Base-by-base conservation (phyloP, 2,113 vertebrate genomes). In the Anthoscopus minutus region DNA sequence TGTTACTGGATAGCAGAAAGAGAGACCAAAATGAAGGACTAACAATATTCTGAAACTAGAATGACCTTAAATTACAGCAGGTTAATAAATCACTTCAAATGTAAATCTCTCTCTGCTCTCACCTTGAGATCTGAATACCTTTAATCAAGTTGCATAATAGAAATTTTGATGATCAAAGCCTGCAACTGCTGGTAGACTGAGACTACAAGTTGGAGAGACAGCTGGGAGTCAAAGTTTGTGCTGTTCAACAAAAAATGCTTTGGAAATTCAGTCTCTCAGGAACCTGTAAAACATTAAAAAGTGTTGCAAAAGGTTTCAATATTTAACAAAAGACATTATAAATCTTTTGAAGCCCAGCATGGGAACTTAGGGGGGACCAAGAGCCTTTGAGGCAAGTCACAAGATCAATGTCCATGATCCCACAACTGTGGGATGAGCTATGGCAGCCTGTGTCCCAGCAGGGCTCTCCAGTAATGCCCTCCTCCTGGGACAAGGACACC, bases 1-100 rank as follows among this genome's bases (percentile, higher is more conserved):
- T 76, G 28, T 85, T 89, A 81, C 24, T 25, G 25, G 30, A 45
- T 60, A 88, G 47, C 8, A 72, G 79, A 84, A 94, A 92, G 74
- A 78, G 61, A 74, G 35, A 69, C 27, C n/a, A 19, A 92, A 88
- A 89, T 78, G 89, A 81, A 91, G 71, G 80, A 88, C 78, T 85
- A 85, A 94, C 77, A 89, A 83, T 53, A 80, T 73, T 71, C 89
- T 87, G 82, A 83, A 77, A 91, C 54, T 86, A 89, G 62, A 38
- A 81, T 89, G 91, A 91, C 90, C 90, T 92, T 93, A 83, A 94
- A 88, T 93, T 93, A 89, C 7, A 20, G 47, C n/a, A 92, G 93
- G 93, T 92, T 96, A 95, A 97, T 91, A 77, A 84, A 96, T 89
- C 77, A 96, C 84, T 97, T 97, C 94, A 92, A 86, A 93, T 94